Percentiles rank a stretch among this genome's conserved stretches.
phyloP scores from a whole-genome alignment of 2,797 vertebrate species.

The Sebastes itinus region DNA sequence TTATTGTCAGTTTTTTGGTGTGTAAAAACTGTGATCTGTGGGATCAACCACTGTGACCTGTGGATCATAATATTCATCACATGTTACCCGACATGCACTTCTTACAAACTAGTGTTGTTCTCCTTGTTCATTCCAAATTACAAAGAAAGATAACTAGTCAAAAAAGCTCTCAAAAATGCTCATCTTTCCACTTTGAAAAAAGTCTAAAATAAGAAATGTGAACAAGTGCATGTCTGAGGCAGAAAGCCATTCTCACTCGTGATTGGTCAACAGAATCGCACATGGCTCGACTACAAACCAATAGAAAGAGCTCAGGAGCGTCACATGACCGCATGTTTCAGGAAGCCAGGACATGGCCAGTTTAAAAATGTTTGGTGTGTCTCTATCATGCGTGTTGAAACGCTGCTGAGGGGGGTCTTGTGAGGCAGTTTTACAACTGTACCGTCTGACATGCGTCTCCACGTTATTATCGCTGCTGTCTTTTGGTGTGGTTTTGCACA shows the following conservation, averaged over 20 bases:
- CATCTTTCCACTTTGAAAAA: background rate
- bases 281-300: background rate
- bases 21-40: too few species aligned
- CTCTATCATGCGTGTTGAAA: constrained; percentile 40
- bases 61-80: background rate
- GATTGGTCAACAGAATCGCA: constrained; percentile 37
- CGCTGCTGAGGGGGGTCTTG: constrained; percentile 24
- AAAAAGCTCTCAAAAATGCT: background rate
- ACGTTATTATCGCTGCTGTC: constrained; percentile 49
- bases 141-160: background rate
- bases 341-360: constrained; percentile 57
- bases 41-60: too few species aligned
- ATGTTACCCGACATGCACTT: too few species aligned
- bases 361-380: constrained; percentile 21
- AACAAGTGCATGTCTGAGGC: too few species aligned
- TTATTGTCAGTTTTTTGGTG: too few species aligned
- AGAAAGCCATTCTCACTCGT: background rate
- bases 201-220: background rate
- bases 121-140: background rate
- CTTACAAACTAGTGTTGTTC: too few species aligned
- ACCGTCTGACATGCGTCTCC: constrained; percentile 60
- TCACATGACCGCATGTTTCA: constrained; percentile 68
- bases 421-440: background rate
- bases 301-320: background rate
- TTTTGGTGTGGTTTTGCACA: constrained; percentile 62